Conservation (phyloP, 2,797 vertebrate genomes). For the Remorina albescens region DNA sequence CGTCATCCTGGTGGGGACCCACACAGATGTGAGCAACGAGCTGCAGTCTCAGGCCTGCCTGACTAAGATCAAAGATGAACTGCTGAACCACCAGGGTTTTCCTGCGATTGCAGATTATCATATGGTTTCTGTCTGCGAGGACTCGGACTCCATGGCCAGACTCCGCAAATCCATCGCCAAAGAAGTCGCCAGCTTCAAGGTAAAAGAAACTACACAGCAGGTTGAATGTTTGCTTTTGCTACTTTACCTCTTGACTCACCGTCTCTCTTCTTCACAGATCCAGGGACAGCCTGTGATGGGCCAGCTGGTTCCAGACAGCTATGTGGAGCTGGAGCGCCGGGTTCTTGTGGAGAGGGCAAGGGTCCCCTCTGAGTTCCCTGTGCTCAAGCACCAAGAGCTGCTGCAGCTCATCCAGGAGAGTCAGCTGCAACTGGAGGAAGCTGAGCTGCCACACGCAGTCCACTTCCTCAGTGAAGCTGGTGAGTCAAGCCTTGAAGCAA, state of each 20-base stretch:
- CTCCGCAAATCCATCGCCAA: slow-evolving; percentile 91
- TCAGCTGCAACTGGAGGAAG: slow-evolving; percentile 93
- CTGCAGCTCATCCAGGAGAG: slow-evolving; percentile 90
- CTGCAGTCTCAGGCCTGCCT: slow-evolving; percentile 88
- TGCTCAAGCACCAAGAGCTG: slow-evolving; percentile 87
- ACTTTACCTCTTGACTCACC: background rate
- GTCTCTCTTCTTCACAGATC: slow-evolving; percentile 83
- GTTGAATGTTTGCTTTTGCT: background rate
- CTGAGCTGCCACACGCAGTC: slow-evolving; percentile 92
- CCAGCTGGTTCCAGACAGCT: slow-evolving; percentile 96
- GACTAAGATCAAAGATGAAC: slow-evolving; percentile 88
- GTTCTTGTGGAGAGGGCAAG: slow-evolving; percentile 88
- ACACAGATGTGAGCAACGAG: slow-evolving; percentile 90
- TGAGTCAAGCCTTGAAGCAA: slow-evolving; percentile 58
- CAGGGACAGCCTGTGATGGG: slow-evolving; percentile 95
- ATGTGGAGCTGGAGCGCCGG: slow-evolving; percentile 93
- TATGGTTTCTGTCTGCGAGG: slow-evolving; percentile 90
- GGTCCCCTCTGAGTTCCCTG: slow-evolving; percentile 90
- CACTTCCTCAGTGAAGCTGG: slow-evolving; percentile 96
- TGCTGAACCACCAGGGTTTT: slow-evolving; percentile 91
- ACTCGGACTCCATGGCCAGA: slow-evolving; percentile 88
- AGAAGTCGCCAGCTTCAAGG: slow-evolving; percentile 92
- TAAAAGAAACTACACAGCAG: slow-evolving; percentile 44
- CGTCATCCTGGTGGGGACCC: slow-evolving; percentile 95
- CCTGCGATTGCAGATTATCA: slow-evolving; percentile 90